Evolutionary conservation across 2,888 invertebrate species (phyloP), one percentile per base, ranked within the genome.

Genomic region (Stenolophus ochropezus): DNA sequence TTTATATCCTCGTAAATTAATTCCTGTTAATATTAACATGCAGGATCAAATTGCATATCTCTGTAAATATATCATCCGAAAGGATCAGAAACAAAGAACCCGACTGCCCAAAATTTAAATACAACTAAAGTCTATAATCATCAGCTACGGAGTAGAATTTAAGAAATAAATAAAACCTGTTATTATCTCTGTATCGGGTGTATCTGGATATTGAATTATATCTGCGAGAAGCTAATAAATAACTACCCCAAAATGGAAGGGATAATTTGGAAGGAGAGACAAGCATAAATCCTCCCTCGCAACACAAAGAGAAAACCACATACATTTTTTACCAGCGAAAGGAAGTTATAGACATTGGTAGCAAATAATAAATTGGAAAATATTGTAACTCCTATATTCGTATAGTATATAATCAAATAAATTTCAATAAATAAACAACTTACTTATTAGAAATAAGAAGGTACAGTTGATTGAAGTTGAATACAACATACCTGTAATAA

Each of bases 101-200:
- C 33, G 33, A 33, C 65, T 27, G 18, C 73, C 73, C 73, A 47
- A 73, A 69, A 73, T 73, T 73, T 73, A 73, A 73, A 73, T 73
- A 73, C 21, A 73, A n/a, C 21, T 73, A 73, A 73, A 73, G 49
- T 49, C 73, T 73, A 73, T 73, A 73, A 73, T 73, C 73, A 73
- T 11, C 47, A 21, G 49, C 33, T n/a, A 51, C 47, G 58, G 27
- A 58, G 80, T 16, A 47, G 58, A 80, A 80, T 80, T 80, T 80
- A 80, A 73, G 80, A 80, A 80, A 80, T 80, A 80, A 73, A 80
- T 80, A 80, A 80, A 80, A 73, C 80, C 80, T 80, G 73, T 80
- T 80, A 80, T 80, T 80, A 80, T 61, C 61, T 56, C 56, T 49
- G 56, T 80, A 80, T 80, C 80, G 73, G 73, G 18, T 80, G 80